Conservation (phyloP, 2,797 vertebrate species). For the Sus cebifrons region DNA sequence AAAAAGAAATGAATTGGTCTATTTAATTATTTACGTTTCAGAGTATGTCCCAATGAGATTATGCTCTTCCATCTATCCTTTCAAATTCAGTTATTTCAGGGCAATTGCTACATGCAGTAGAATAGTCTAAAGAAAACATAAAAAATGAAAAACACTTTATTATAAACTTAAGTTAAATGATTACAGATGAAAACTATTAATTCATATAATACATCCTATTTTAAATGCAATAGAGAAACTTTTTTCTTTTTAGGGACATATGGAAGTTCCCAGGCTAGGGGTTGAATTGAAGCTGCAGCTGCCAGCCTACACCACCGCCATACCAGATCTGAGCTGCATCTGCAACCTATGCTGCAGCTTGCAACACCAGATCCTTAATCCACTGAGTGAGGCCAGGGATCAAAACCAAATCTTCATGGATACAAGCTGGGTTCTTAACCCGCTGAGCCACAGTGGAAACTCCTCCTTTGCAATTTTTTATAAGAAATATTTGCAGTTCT, state of each 20-base stretch:
- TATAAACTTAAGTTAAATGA: constrained; percentile 28
- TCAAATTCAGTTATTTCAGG: constrained; percentile 57
- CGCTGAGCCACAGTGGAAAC: too few species aligned
- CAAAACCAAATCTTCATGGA: too few species aligned
- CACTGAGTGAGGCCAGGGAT: too few species aligned
- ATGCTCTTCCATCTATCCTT: not conserved
- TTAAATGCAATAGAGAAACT: not conserved
- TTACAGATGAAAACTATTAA: constrained; percentile 28
- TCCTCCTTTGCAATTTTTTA: constrained; percentile 10
- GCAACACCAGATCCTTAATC: too few species aligned
- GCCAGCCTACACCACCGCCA: too few species aligned
- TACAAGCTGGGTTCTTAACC: too few species aligned
- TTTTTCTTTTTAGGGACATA: too few species aligned
- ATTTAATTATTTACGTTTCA: constrained; percentile 40
- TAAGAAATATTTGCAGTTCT: constrained; percentile 15
- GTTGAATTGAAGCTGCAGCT: too few species aligned
- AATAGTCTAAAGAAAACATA: constrained; percentile 38
- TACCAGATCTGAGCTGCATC: too few species aligned
- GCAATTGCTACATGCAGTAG: not conserved
- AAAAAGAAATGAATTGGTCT: constrained; percentile 43
- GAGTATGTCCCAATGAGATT: constrained; percentile 38
- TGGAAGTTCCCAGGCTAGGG: too few species aligned
- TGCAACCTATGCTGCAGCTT: too few species aligned
- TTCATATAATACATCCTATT: not conserved
- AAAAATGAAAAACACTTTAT: constrained; percentile 5